Conservation (phyloP, 2,797 vertebrate species). For the Paramormyrops hopkinsi region DNA sequence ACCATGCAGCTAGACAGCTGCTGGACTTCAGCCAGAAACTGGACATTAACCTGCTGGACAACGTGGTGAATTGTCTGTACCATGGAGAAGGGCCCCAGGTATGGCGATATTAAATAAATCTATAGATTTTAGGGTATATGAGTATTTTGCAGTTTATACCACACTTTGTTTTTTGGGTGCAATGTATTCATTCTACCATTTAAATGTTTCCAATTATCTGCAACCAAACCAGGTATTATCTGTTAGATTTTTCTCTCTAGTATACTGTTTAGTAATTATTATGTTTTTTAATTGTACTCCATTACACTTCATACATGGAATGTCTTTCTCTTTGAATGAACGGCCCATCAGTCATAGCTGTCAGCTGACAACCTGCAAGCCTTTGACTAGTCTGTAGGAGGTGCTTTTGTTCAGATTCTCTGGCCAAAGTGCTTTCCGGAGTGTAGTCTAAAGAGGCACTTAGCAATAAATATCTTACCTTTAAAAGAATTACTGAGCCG, state of each 20-base stretch:
- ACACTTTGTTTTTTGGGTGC: not conserved
- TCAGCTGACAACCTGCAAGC: not conserved
- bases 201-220: not conserved
- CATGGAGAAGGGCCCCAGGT: constrained; percentile 98
- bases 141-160: not conserved
- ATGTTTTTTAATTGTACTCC: not conserved
- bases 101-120: constrained; percentile 40
- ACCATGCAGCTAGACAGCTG: constrained; percentile 99
- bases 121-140: not conserved
- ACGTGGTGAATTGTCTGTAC: constrained; percentile 98
- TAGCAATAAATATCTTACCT: not conserved
- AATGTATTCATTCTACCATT: not conserved
- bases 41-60: constrained; percentile 99
- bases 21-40: constrained; percentile 99
- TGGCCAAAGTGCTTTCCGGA: not conserved
- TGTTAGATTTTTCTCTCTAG: not conserved
- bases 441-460: not conserved
- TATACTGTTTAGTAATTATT: not conserved
- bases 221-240: not conserved
- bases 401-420: not conserved
- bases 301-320: not conserved
- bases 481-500: not conserved
- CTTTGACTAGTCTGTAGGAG: constrained; percentile 8
- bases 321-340: not conserved
- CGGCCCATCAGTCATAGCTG: not conserved